Conservation (phyloP, 2,888 invertebrate species). For the Campoplex nolae region DNA sequence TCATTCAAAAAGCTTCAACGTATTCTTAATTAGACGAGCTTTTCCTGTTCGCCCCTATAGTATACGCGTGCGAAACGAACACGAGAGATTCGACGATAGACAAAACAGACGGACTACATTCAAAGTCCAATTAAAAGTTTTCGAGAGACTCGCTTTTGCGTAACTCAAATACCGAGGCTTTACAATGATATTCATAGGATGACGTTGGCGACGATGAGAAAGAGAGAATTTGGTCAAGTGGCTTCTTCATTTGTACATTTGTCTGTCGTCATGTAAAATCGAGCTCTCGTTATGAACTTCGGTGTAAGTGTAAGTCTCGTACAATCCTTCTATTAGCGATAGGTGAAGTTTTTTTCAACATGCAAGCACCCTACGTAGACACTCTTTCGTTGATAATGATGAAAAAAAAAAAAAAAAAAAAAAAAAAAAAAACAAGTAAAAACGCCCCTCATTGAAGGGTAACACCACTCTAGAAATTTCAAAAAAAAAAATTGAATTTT, state of each 20-base stretch:
- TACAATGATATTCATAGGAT: slow-evolving; percentile 1
- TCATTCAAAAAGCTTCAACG: slow-evolving; percentile 4
- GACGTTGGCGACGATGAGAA: neutral
- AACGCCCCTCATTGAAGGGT: neutral
- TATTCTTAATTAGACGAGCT: slow-evolving; percentile 26
- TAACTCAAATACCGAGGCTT: neutral
- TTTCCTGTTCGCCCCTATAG: neutral
- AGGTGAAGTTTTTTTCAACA: neutral
- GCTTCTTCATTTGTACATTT: neutral
- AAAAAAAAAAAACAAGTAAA: neutral
- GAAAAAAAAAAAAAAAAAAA: neutral
- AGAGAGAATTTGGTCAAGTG: slow-evolving; percentile 3
- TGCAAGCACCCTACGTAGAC: neutral
- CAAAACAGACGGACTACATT: neutral
- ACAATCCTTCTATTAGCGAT: neutral
- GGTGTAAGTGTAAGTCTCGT: neutral
- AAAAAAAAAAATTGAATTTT: no score
- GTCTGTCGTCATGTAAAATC: neutral
- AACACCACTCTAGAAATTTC: no score
- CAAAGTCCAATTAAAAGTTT: slow-evolving; percentile 52
- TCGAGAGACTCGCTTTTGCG: neutral
- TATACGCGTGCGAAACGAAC: neutral
- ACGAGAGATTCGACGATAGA: neutral
- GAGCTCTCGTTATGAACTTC: neutral
- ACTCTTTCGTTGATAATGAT: neutral